A percentile compares a stretch with the other conserved stretches of the same genome.
Evolutionary conservation across 2,888 invertebrate genomes (phyloP).

Genomic region (Calliopum simillimum): DNA sequence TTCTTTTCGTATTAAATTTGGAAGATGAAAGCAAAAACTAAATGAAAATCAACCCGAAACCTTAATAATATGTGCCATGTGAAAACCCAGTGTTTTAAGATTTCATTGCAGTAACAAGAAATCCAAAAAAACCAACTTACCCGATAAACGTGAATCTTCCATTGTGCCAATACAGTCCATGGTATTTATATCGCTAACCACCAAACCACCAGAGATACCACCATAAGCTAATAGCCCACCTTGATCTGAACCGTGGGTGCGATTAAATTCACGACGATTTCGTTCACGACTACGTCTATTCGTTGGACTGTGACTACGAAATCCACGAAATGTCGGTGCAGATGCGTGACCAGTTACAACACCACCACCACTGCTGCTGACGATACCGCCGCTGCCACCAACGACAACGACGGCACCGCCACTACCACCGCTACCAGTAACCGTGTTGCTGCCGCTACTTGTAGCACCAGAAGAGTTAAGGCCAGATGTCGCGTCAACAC

Average conservation of each 20-base stretch:
- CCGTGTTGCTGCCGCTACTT: conserved; percentile 45
- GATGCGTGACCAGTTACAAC: conserved; percentile 45
- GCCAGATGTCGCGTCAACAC: conserved; percentile 51
- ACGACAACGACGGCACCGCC: conserved; percentile 39
- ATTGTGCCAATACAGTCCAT: conserved; percentile 55
- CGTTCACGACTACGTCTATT: conserved; percentile 66
- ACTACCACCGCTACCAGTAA: conserved; percentile 52
- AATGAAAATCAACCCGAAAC: too few species aligned
- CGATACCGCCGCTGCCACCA: conserved; percentile 43
- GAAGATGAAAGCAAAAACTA: too few species aligned
- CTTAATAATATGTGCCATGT: too few species aligned
- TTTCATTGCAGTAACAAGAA: background rate
- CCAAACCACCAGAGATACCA: conserved; percentile 45
- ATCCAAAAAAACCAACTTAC: conserved; percentile 44
- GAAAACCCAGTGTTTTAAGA: too few species aligned
- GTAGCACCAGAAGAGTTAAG: conserved; percentile 33
- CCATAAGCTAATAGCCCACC: conserved; percentile 63
- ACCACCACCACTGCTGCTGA: conserved; percentile 39
- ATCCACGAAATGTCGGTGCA: conserved; percentile 55
- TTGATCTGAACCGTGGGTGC: conserved; percentile 64
- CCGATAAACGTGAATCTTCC: conserved; percentile 66
- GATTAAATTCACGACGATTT: conserved; percentile 58
- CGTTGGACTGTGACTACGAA: conserved; percentile 67
- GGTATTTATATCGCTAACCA: conserved; percentile 44
- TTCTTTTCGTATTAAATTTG: too few species aligned